Percentiles rank a stretch among this genome's conserved stretches.
phyloP scores from a whole-genome alignment of 2,113 vertebrate species.

The Labeo catla region DNA sequence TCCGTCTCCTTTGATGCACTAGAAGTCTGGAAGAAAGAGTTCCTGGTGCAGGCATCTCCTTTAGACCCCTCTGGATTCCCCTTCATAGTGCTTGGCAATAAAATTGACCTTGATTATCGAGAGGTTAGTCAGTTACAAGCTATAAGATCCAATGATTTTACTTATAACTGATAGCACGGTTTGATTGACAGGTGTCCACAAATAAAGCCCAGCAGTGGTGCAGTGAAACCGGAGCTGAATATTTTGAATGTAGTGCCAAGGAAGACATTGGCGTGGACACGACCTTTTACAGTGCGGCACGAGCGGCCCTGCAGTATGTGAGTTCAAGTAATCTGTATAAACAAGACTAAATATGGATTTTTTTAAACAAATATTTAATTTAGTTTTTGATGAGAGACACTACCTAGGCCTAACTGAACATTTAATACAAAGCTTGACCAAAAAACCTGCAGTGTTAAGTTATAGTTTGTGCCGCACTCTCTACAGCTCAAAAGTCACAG shows the following conservation, averaged over 20 bases:
- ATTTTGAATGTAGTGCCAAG: slow-evolving; percentile 71
- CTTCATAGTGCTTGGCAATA: slow-evolving; percentile 73
- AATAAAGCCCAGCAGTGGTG: slow-evolving; percentile 62
- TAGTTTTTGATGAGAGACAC: background rate
- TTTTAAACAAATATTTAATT: background rate
- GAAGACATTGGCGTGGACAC: slow-evolving; percentile 58
- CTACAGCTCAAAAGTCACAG: slow-evolving; percentile 79
- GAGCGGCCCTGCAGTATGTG: slow-evolving; percentile 59
- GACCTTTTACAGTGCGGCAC: slow-evolving; percentile 61
- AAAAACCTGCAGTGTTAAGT: background rate
- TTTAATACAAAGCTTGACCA: background rate
- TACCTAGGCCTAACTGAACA: background rate
- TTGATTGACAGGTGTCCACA: slow-evolving; percentile 58
- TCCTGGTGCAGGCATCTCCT: slow-evolving; percentile 65
- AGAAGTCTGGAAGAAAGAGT: slow-evolving; percentile 68
- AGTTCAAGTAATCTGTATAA: background rate
- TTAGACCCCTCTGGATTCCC: slow-evolving; percentile 61
- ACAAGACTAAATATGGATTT: background rate
- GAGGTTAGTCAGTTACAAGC: slow-evolving; percentile 58
- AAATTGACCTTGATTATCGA: slow-evolving; percentile 65
- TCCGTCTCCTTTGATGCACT: slow-evolving; percentile 63
- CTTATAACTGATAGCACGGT: background rate
- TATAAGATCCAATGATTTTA: background rate
- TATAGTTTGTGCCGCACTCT: slow-evolving; percentile 55
- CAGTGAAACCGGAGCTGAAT: slow-evolving; percentile 56